phyloP scores from a whole-genome alignment of 1,140 invertebrate genomes.

The Oncopodura yosiiana region DNA sequence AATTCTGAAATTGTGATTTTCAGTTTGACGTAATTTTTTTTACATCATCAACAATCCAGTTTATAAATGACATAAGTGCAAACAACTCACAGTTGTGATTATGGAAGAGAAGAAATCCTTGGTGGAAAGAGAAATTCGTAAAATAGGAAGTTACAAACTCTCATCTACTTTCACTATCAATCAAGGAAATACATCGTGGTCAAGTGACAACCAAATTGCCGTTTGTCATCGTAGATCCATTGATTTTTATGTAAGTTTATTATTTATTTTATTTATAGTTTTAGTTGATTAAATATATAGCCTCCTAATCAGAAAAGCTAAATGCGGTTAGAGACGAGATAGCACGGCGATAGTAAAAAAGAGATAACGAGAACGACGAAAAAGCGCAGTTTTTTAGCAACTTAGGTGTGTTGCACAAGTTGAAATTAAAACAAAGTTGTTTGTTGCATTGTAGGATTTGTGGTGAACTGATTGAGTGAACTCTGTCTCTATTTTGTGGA shows the following conservation, averaged over 20 bases:
- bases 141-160: neutral
- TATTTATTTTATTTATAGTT: too few relatives aligned
- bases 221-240: conserved; percentile 20
- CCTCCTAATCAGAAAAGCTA: too few relatives aligned
- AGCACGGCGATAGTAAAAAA: too few relatives aligned
- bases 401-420: too few relatives aligned
- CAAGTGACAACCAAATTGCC: conserved; percentile 24
- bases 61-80: neutral
- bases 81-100: neutral
- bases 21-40: neutral
- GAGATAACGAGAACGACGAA: too few relatives aligned
- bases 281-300: too few relatives aligned
- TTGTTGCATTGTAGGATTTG: too few relatives aligned
- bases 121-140: neutral
- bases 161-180: neutral
- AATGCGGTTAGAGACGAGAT: too few relatives aligned
- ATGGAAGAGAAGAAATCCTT: neutral
- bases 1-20: neutral
- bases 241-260: conserved; percentile 25
- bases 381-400: too few relatives aligned
- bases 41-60: neutral
- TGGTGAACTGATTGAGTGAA: too few relatives aligned
- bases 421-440: too few relatives aligned
- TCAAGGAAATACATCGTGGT: conserved; percentile 16
- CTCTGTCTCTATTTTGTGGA: too few relatives aligned